phyloP scores from a whole-genome alignment of 2,888 invertebrate species.

The Scaptomyza flava region DNA sequence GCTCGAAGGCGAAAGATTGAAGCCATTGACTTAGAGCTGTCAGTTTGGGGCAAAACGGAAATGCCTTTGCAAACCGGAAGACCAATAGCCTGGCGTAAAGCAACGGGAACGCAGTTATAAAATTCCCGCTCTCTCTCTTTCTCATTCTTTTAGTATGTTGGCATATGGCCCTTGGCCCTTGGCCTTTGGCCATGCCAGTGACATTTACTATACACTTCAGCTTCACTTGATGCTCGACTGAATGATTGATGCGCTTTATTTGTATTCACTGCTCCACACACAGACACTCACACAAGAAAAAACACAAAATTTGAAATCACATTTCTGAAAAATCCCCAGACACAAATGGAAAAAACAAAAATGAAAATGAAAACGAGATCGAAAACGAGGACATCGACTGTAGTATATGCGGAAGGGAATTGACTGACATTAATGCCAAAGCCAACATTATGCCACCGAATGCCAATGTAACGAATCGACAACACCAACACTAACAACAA shows the following conservation, averaged over 20 bases:
- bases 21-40: slow-evolving; percentile 27
- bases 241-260: slow-evolving; percentile 79
- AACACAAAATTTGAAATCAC: slow-evolving; percentile 74
- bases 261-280: slow-evolving; percentile 41
- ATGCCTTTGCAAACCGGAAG: slow-evolving; percentile 65
- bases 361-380: too few relatives aligned
- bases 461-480: slow-evolving; percentile 50
- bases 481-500: slow-evolving; percentile 31
- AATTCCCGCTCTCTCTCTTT: background rate
- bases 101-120: slow-evolving; percentile 4
- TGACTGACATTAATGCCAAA: slow-evolving; percentile 76
- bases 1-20: slow-evolving; percentile 14
- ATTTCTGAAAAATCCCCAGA: slow-evolving; percentile 61
- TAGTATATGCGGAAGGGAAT: slow-evolving; percentile 20
- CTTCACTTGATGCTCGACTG: slow-evolving; percentile 71
- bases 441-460: slow-evolving; percentile 70
- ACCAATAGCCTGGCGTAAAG: slow-evolving; percentile 42
- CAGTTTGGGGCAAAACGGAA: slow-evolving; percentile 53
- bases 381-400: slow-evolving; percentile 12
- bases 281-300: background rate
- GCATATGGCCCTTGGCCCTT: slow-evolving; percentile 22
- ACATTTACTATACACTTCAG: slow-evolving; percentile 79
- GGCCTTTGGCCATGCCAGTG: slow-evolving; percentile 45
- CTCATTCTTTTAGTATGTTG: slow-evolving; percentile 11
- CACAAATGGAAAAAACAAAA: slow-evolving; percentile 21